A percentile compares a stretch with the other conserved stretches of the same genome.
Evolutionary conservation across 2,888 invertebrate species (phyloP).

Genomic region (Melitaea athalia): DNA sequence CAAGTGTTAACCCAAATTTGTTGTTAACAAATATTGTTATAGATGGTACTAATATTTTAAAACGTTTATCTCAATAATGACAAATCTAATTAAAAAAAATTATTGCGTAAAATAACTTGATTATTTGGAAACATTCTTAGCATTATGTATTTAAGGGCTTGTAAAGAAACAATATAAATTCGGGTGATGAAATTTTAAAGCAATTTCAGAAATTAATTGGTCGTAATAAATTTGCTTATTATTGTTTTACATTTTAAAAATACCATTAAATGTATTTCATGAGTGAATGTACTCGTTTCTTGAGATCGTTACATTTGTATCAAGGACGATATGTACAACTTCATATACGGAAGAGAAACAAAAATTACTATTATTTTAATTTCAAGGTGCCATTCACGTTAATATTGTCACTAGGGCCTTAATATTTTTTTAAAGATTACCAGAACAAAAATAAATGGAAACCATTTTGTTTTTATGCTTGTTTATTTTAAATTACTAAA

Average conservation of each 20-base stretch:
- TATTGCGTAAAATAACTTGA: too few relatives aligned
- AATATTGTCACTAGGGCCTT: neutral
- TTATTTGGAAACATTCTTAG: too few relatives aligned
- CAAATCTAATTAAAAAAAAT: too few relatives aligned
- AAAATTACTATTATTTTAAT: neutral
- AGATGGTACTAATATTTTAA: too few relatives aligned
- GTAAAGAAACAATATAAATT: neutral
- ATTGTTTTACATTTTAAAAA: conserved; percentile 12
- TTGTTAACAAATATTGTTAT: too few relatives aligned
- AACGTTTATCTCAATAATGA: too few relatives aligned
- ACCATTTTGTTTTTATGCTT: too few relatives aligned
- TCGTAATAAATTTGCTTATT: neutral
- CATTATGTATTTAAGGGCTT: neutral
- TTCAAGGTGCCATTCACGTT: neutral
- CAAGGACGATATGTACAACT: conserved; percentile 12
- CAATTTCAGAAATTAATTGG: conserved; percentile 19
- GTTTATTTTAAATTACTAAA: too few relatives aligned
- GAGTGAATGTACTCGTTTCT: conserved; percentile 22
- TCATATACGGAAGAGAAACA: conserved; percentile 22
- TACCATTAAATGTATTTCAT: conserved; percentile 1
- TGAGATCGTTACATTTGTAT: conserved; percentile 2
- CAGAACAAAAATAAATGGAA: neutral
- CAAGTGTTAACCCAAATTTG: too few relatives aligned
- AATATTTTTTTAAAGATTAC: neutral
- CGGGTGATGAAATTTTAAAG: neutral